Conservation (phyloP, 2,797 vertebrate species). For the Poecilia picta region DNA sequence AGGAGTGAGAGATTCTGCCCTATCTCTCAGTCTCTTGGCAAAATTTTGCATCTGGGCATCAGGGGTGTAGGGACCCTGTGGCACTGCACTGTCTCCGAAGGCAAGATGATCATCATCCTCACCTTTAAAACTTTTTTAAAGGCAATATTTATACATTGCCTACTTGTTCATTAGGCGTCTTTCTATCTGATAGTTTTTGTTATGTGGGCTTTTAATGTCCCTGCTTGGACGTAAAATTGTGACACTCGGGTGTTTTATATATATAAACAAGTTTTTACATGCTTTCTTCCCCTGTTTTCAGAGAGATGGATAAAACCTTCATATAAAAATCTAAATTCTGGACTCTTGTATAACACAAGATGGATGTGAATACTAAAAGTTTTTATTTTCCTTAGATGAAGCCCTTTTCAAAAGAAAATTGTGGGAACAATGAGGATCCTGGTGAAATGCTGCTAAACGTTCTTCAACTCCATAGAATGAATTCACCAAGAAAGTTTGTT, state of each 20-base stretch:
- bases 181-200: neutral
- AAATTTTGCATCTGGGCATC: constrained; percentile 37
- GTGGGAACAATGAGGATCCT: constrained; percentile 24
- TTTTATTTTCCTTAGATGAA: constrained; percentile 33
- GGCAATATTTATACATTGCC: constrained; percentile 8
- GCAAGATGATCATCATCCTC: constrained; percentile 48
- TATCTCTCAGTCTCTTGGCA: constrained; percentile 65
- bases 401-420: constrained; percentile 40
- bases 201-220: neutral
- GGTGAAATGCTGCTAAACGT: constrained; percentile 36
- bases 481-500: constrained; percentile 49
- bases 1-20: constrained; percentile 66
- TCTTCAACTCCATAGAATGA: constrained; percentile 24
- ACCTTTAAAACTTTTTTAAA: constrained; percentile 32
- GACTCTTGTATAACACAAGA: constrained; percentile 1
- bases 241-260: neutral
- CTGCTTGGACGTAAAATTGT: neutral
- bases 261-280: neutral
- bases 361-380: neutral
- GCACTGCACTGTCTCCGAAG: constrained; percentile 35
- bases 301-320: neutral
- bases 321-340: neutral
- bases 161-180: neutral
- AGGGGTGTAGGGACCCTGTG: constrained; percentile 47
- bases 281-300: neutral